Percentiles rank a stretch among this genome's conserved stretches.
Conservation (phyloP, 2,797 vertebrate species). For the Sebastes minor region DNA sequence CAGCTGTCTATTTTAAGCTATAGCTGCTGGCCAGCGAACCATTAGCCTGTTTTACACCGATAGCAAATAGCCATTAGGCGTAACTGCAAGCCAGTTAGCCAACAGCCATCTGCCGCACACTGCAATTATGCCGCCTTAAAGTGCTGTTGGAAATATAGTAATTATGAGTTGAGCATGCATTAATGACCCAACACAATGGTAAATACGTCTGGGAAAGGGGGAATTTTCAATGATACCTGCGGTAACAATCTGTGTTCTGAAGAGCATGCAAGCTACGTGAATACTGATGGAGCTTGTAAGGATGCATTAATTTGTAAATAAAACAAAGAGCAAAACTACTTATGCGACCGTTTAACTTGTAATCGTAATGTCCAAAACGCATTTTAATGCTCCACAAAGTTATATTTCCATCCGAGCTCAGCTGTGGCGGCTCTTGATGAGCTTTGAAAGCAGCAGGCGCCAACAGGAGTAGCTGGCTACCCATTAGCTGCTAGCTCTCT, state of each 20-base stretch:
- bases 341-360: neutral
- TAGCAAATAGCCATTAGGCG: slow-evolving; percentile 77
- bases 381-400: neutral
- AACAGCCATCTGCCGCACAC: slow-evolving; percentile 68
- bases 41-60: slow-evolving; percentile 78
- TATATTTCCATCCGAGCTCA: slow-evolving; percentile 8
- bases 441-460: slow-evolving; percentile 12
- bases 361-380: neutral
- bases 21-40: slow-evolving; percentile 69
- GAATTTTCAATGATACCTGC: slow-evolving; percentile 46
- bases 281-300: slow-evolving; percentile 24
- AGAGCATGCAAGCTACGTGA: neutral
- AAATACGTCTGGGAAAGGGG: slow-evolving; percentile 38
- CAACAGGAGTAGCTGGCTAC: slow-evolving; percentile 36
- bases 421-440: slow-evolving; percentile 8
- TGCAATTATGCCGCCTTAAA: slow-evolving; percentile 69
- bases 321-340: neutral
- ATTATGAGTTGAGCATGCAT: slow-evolving; percentile 70
- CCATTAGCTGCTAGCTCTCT: slow-evolving; percentile 39
- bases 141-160: slow-evolving; percentile 71
- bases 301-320: neutral
- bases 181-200: slow-evolving; percentile 63
- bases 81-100: slow-evolving; percentile 72
- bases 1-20: slow-evolving; percentile 76
- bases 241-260: slow-evolving; percentile 29